Evolutionary conservation across 2,797 vertebrate genomes (phyloP), one percentile per base, ranked within the genome.

Genomic region (Scarus forsteni): DNA sequence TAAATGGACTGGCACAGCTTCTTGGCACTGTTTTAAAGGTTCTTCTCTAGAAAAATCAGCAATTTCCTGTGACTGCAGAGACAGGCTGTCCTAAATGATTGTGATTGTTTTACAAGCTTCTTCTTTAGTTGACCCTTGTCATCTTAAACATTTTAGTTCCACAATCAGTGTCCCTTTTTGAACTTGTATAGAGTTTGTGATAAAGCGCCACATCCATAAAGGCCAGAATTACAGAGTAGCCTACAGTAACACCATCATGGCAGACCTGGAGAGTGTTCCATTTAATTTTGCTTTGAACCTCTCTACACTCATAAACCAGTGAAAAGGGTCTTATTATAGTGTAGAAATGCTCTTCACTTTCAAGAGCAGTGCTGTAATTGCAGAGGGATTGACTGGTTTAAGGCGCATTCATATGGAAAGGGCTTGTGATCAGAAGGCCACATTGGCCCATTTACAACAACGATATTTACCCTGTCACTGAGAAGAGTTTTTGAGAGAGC

Each of bases 281-380:
- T 85, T 83, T 70, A 76, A 66, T 66, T 76, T 84, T 80, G 45
- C 90, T 89, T 88, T 92, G 90, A 90, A 90, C 60, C 79, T 75
- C 57, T 67, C 79, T 76, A 59, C 54, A 63, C 27, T 69, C 63
- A 75, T 71, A 66, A 80, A 70, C 44, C 73, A 16, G 58, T 79
- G 73, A 79, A 87, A 71, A 39, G 84, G 66, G 64, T 80, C 85
- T 56, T 73, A 81, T 79, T 75, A 74, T 44, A 58, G 42, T 60
- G 70, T 68, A 74, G 59, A 90, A 84, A 84, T 73, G 66, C 62
- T 70, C 48, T 75, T 79, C 64, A 84, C 78, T 80, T 83, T 75
- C 79, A 77, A 80, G 60, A 70, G 60, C 52, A 11, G 40, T 42
- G 13, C 36, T 57, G 72, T 27, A 80, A 81, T 81, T 66, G 66